Evolutionary conservation across 2,888 invertebrate genomes (phyloP).

Genomic region (Petrophora chlorosata): DNA sequence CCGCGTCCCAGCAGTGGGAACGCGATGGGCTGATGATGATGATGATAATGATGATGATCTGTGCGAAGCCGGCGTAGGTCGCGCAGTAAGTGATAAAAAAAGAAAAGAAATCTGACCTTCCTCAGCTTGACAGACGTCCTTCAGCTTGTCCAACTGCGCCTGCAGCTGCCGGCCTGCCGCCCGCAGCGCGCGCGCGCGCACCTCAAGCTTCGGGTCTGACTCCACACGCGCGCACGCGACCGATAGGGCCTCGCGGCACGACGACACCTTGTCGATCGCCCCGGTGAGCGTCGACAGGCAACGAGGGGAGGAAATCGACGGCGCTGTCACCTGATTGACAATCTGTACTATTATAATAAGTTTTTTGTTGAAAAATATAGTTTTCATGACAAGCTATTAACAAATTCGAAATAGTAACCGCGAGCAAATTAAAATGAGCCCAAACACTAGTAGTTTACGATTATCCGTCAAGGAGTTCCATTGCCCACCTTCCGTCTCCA

Average conservation of each 20-base stretch:
- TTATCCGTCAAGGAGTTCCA: too few species aligned
- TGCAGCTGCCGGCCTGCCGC: conserved; percentile 35
- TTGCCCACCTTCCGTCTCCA: too few species aligned
- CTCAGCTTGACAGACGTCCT: conserved; percentile 13
- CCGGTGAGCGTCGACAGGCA: conserved; percentile 41
- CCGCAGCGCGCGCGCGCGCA: conserved; percentile 25
- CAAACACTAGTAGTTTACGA: too few species aligned
- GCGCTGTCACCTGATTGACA: conserved; percentile 42
- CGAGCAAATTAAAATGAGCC: too few species aligned
- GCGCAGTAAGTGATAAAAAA: neutral
- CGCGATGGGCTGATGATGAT: too few species aligned
- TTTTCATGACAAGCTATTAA: too few species aligned
- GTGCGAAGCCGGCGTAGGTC: too few species aligned
- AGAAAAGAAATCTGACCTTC: neutral
- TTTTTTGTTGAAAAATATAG: neutral
- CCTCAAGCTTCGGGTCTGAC: conserved; percentile 21
- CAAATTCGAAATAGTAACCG: too few species aligned
- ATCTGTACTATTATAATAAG: neutral
- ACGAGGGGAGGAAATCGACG: conserved; percentile 37
- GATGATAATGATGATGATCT: too few species aligned
- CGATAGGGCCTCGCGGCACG: conserved; percentile 32
- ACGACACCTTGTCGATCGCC: conserved; percentile 37
- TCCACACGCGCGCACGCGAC: conserved; percentile 16
- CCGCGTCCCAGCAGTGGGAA: too few species aligned
- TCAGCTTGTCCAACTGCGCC: conserved; percentile 18